phyloP scores from a whole-genome alignment of 2,888 invertebrate species.

The Galerucella pusilla region DNA sequence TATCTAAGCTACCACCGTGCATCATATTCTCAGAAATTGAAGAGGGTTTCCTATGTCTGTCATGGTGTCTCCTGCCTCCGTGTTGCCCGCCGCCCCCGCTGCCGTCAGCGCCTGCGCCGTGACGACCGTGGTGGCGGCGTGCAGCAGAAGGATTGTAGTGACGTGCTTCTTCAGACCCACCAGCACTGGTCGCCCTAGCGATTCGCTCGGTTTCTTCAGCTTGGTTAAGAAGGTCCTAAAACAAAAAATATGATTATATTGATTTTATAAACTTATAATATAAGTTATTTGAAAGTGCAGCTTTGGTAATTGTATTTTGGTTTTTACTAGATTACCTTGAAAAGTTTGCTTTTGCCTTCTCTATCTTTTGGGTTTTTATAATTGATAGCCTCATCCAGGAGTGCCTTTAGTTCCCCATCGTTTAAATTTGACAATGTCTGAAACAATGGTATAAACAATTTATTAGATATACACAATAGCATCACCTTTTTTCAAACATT shows the following conservation, averaged over 20 bases:
- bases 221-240: slow-evolving; percentile 79
- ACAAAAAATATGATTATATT: slow-evolving; percentile 25
- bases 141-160: slow-evolving; percentile 65
- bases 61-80: slow-evolving; percentile 59
- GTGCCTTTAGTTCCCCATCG: slow-evolving; percentile 79
- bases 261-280: background rate
- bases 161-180: slow-evolving; percentile 64
- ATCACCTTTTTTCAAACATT: no score
- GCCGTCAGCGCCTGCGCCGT: slow-evolving; percentile 59
- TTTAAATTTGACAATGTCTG: slow-evolving; percentile 70
- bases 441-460: slow-evolving; percentile 34
- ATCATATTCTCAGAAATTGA: slow-evolving; percentile 68
- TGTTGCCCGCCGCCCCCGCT: slow-evolving; percentile 58
- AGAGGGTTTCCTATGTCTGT: slow-evolving; percentile 56
- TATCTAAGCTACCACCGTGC: slow-evolving; percentile 70
- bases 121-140: slow-evolving; percentile 56
- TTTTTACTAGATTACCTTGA: slow-evolving; percentile 72
- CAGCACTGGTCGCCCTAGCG: slow-evolving; percentile 68
- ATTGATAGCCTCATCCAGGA: slow-evolving; percentile 85
- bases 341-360: slow-evolving; percentile 85
- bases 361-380: slow-evolving; percentile 88
- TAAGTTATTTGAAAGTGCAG: no score
- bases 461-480: no score
- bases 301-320: background rate
- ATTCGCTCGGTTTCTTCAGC: slow-evolving; percentile 81